These are phyloP conservation scores for Exephanes ischioxanthus DNA, from an alignment of 2,888 invertebrate genomes.

Conservation along the genomic window DNA sequence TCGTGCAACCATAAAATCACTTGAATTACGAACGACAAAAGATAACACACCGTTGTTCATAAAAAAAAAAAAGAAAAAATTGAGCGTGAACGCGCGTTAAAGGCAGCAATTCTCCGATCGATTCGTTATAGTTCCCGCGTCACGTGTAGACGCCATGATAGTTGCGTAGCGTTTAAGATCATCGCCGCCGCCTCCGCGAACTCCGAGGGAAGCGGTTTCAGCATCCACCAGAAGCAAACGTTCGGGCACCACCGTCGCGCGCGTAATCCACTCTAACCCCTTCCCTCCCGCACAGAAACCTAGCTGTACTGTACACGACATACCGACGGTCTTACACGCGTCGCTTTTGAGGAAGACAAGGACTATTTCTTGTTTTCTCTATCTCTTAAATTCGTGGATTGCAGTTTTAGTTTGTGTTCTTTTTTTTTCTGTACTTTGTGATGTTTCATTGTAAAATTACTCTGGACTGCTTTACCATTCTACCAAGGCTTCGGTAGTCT, in stretches of 20 bases:
- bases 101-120: neutral
- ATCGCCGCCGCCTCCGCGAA: slow-evolving; percentile 46
- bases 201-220: slow-evolving; percentile 27
- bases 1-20: too few relatives aligned
- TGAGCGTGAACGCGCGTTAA: neutral
- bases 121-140: slow-evolving; percentile 23
- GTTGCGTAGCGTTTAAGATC: slow-evolving; percentile 75
- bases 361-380: slow-evolving; percentile 44
- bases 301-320: neutral
- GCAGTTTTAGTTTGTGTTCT: too few relatives aligned
- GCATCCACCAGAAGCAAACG: slow-evolving; percentile 38
- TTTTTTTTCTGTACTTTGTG: too few relatives aligned
- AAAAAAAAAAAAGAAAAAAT: neutral
- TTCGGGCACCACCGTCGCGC: slow-evolving; percentile 31
- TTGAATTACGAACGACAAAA: too few relatives aligned
- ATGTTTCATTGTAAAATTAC: too few relatives aligned
- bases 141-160: slow-evolving; percentile 75
- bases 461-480: too few relatives aligned
- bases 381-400: too few relatives aligned
- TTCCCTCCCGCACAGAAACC: slow-evolving; percentile 19
- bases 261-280: slow-evolving; percentile 47
- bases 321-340: slow-evolving; percentile 23
- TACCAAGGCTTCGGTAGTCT: too few relatives aligned
- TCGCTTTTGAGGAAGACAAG: slow-evolving; percentile 61
- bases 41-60: too few relatives aligned